Evolutionary conservation across 2,113 vertebrate species (phyloP).

Genomic region (Protobothrops mucrosquamatus): DNA sequence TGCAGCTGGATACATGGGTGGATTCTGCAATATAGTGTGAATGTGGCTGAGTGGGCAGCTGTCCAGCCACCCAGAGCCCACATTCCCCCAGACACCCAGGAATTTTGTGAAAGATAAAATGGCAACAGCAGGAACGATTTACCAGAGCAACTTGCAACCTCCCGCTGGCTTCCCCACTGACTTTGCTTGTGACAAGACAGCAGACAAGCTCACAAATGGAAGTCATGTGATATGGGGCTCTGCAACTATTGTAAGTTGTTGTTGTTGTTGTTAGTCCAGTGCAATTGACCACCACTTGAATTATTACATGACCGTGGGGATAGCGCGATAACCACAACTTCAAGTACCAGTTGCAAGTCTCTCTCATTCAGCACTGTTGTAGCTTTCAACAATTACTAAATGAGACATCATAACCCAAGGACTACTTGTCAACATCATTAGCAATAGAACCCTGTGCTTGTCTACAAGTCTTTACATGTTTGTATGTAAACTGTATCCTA

Average conservation of each 20-base stretch:
- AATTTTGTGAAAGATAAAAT: not conserved
- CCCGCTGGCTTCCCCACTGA: not conserved
- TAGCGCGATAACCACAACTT: not conserved
- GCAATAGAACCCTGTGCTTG: not conserved
- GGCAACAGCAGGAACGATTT: not conserved
- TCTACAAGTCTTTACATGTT: not conserved
- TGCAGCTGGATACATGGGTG: too few species aligned
- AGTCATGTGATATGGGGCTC: not conserved
- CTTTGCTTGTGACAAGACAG: not conserved
- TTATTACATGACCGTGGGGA: not conserved
- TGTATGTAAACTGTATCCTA: not conserved
- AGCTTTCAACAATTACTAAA: not conserved
- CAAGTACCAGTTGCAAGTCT: not conserved
- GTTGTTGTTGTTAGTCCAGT: not conserved
- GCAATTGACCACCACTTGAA: not conserved
- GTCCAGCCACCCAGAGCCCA: not conserved
- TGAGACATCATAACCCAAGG: not conserved
- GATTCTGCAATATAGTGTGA: not conserved
- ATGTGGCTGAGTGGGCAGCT: not conserved
- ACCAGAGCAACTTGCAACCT: not conserved
- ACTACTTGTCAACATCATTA: not conserved
- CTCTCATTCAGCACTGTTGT: not conserved
- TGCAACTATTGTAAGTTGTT: not conserved
- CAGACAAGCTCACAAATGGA: not conserved
- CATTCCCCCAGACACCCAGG: too few species aligned